These are phyloP conservation scores for Leucophenga montana DNA, from an alignment of 2,888 invertebrate species.

Conservation along the genomic window DNA sequence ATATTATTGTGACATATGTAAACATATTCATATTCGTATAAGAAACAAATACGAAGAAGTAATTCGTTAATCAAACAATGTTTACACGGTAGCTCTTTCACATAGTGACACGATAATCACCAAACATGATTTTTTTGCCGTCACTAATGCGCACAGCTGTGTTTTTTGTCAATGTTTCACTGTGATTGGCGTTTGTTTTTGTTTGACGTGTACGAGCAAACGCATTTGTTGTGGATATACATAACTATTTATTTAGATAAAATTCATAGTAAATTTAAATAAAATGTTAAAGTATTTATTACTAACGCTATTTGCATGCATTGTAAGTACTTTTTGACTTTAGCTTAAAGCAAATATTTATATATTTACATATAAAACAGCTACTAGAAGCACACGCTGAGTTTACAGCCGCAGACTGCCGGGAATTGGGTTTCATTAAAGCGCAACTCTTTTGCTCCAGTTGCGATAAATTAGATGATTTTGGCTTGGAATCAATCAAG, in stretches of 20 bases:
- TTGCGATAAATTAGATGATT: constrained; percentile 88
- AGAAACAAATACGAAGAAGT: too few relatives aligned
- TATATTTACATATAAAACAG: constrained; percentile 18
- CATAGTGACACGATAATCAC: too few relatives aligned
- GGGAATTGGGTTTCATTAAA: constrained; percentile 87
- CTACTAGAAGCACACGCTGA: constrained; percentile 71
- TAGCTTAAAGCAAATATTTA: background rate
- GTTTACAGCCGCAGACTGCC: constrained; percentile 87
- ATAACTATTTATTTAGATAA: background rate
- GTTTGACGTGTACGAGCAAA: background rate
- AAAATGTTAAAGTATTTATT: constrained; percentile 18
- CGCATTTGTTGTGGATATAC: background rate
- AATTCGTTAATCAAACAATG: too few relatives aligned
- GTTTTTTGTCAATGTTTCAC: too few relatives aligned
- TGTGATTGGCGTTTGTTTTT: background rate
- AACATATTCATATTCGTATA: too few relatives aligned
- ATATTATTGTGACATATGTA: too few relatives aligned
- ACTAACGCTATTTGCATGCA: background rate
- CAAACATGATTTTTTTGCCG: too few relatives aligned
- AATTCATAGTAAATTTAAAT: background rate
- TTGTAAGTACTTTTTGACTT: background rate
- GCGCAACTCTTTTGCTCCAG: constrained; percentile 90
- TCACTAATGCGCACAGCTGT: background rate
- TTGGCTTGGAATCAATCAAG: constrained; percentile 67
- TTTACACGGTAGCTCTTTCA: too few relatives aligned